Percentiles rank a stretch among this genome's conserved stretches.
These are phyloP conservation scores for Ferrisia virgata DNA, from an alignment of 2,888 invertebrate species.

Conservation along the genomic window DNA sequence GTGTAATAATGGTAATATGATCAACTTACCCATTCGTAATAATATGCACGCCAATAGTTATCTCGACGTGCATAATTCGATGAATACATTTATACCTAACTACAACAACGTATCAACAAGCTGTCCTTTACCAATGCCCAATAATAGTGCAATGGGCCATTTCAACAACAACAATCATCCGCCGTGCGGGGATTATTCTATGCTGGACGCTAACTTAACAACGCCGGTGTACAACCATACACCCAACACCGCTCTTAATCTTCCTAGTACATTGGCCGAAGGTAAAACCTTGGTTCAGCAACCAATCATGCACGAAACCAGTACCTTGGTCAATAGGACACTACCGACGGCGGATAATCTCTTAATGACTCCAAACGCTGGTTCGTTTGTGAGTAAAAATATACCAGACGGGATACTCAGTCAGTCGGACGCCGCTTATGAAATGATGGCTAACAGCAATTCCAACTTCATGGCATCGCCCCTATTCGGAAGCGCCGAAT, in stretches of 20 bases:
- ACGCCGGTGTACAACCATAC: neutral
- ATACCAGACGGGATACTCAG: neutral
- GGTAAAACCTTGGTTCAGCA: neutral
- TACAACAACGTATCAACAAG: neutral
- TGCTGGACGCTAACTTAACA: constrained; percentile 1
- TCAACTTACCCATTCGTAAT: constrained; percentile 9
- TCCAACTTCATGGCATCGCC: constrained; percentile 40
- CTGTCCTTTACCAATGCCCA: constrained; percentile 4
- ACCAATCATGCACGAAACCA: constrained; percentile 26
- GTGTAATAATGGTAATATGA: constrained; percentile 38
- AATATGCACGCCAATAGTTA: neutral
- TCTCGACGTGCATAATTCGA: constrained; percentile 12
- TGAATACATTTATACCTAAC: constrained; percentile 29
- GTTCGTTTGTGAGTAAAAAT: constrained; percentile 9
- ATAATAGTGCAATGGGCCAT: neutral
- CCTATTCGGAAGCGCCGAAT: constrained; percentile 21
- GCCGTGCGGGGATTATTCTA: neutral
- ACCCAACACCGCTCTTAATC: neutral
- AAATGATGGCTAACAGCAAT: constrained; percentile 26
- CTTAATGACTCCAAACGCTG: neutral
- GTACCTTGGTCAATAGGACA: neutral
- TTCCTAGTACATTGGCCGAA: neutral
- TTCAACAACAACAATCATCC: constrained; percentile 18
- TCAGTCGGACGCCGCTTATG: neutral
- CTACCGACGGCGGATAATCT: neutral